A percentile compares a stretch with the other conserved stretches of the same genome.
Evolutionary conservation across 2,113 vertebrate species (phyloP).

Genomic region (Hylia prasina): DNA sequence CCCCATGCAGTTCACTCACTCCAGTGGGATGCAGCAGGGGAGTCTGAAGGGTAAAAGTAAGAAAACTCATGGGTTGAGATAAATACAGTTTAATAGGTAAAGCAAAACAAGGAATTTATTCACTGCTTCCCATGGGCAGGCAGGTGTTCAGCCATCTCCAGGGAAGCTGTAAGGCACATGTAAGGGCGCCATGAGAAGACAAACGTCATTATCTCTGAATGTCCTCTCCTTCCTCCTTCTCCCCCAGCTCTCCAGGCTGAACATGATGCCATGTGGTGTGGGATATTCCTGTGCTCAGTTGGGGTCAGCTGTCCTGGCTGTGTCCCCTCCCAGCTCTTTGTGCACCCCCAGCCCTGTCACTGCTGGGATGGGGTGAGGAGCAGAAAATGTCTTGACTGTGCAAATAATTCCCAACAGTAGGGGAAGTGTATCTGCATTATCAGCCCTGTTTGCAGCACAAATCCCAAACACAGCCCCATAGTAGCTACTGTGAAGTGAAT

Average conservation of each 20-base stretch:
- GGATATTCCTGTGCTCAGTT: not conserved
- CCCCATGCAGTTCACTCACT: not conserved
- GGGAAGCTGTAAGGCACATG: accelerated
- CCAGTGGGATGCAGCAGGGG: not conserved
- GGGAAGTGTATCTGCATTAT: not conserved
- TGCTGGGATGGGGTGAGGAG: not conserved
- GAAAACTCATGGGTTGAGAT: not conserved
- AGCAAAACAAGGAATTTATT: not conserved
- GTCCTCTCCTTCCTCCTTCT: not conserved
- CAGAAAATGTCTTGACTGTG: not conserved
- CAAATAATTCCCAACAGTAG: accelerated
- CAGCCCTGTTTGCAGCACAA: not conserved
- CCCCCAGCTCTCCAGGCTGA: not conserved
- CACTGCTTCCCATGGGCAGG: not conserved
- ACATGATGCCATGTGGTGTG: not conserved
- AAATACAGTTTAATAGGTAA: not conserved
- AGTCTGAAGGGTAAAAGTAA: not conserved
- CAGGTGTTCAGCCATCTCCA: not conserved
- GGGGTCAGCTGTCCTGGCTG: not conserved
- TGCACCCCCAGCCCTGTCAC: not conserved
- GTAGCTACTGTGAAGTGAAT: not conserved
- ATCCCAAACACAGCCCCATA: not conserved
- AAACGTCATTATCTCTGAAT: not conserved
- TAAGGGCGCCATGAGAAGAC: not conserved
- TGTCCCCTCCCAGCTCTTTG: accelerated